Evolutionary conservation across 2,113 vertebrate genomes (phyloP).

Genomic region (Gulo gulo): DNA sequence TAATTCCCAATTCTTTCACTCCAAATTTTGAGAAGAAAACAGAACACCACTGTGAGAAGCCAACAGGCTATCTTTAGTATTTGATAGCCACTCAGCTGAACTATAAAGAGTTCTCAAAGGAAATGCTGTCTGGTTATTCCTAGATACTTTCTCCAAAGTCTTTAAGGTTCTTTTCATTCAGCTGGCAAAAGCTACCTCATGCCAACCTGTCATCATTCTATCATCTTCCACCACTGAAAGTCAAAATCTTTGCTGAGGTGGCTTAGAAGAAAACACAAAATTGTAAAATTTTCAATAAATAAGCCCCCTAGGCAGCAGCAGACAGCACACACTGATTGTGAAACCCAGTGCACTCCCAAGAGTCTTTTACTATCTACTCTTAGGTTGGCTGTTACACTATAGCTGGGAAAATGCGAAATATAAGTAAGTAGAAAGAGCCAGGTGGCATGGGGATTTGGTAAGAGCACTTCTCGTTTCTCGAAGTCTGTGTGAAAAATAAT

Average conservation of each 20-base stretch:
- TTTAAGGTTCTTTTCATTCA: neutral
- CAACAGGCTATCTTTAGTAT: neutral
- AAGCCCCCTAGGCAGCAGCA: neutral
- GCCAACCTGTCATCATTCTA: neutral
- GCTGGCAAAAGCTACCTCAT: neutral
- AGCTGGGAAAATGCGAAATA: conserved; percentile 29
- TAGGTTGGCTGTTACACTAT: neutral
- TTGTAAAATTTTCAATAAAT: neutral
- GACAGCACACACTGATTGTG: neutral
- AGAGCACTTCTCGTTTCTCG: conserved; percentile 30
- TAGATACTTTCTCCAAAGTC: neutral
- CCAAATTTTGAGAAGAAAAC: neutral
- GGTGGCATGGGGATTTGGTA: conserved; percentile 29
- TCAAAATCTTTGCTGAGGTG: neutral
- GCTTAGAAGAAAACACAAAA: conserved; percentile 40
- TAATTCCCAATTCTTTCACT: neutral
- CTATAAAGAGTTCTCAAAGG: neutral
- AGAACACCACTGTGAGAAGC: neutral
- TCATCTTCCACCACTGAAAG: neutral
- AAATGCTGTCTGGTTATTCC: neutral
- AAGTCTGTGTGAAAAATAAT: conserved; percentile 58
- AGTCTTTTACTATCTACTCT: neutral
- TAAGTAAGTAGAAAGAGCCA: neutral
- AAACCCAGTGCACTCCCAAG: neutral
- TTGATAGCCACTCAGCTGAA: neutral